Conservation (phyloP, 2,113 vertebrate genomes). For the Empidonax alnorum region DNA sequence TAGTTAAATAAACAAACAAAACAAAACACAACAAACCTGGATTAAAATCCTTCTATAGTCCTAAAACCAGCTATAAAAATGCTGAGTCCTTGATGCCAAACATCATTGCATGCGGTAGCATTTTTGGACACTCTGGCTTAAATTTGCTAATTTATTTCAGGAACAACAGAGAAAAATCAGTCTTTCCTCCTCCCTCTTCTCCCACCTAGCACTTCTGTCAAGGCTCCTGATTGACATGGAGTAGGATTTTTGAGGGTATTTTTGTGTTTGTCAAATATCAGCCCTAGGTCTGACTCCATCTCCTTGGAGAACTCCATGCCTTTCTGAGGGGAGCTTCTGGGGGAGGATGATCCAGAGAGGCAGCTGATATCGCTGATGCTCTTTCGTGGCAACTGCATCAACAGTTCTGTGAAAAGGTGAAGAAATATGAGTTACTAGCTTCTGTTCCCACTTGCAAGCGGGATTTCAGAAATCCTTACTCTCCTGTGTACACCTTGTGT, state of each 20-base stretch:
- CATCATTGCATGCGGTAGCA: neutral
- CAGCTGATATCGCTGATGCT: neutral
- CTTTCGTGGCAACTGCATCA: neutral
- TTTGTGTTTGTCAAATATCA: conserved; percentile 26
- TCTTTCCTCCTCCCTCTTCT: neutral
- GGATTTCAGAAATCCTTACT: neutral
- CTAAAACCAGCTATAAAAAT: neutral
- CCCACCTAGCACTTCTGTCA: neutral
- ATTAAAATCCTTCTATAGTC: neutral
- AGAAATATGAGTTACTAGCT: neutral
- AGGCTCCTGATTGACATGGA: neutral
- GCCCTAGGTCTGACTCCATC: neutral
- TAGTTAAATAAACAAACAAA: too few species aligned
- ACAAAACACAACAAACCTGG: neutral
- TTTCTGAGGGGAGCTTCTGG: neutral
- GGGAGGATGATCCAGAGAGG: neutral
- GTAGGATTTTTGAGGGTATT: conserved; percentile 33
- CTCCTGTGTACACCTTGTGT: neutral
- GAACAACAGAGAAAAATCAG: neutral
- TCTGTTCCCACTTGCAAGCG: neutral
- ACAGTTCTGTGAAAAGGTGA: neutral
- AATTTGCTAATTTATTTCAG: neutral
- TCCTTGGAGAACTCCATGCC: neutral
- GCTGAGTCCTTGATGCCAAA: neutral
- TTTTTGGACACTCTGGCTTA: neutral